A percentile compares a stretch with the other conserved stretches of the same genome.
Conservation (phyloP, 2,113 vertebrate genomes). For the Salvelinus namaycush region DNA sequence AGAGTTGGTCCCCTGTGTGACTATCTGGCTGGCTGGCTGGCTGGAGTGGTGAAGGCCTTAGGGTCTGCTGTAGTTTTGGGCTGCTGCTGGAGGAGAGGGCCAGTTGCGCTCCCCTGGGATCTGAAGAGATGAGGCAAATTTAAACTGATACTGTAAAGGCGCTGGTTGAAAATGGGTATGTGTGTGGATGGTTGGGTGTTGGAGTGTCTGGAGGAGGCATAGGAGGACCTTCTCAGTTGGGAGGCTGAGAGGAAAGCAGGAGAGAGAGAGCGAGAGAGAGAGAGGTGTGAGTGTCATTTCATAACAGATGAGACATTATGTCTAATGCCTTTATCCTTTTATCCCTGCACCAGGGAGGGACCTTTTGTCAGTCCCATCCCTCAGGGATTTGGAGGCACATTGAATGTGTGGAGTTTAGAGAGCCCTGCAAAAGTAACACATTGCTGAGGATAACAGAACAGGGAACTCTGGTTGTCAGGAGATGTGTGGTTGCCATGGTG, state of each 20-base stretch:
- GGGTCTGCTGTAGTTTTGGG: slow-evolving; percentile 11
- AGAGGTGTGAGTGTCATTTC: background rate
- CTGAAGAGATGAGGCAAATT: no score
- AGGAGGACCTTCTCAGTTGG: background rate
- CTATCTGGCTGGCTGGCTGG: background rate
- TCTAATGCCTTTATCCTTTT: slow-evolving; percentile 1
- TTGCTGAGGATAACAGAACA: background rate
- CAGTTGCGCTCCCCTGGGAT: background rate
- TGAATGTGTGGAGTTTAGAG: slow-evolving; percentile 13
- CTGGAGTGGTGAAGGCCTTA: slow-evolving; percentile 1
- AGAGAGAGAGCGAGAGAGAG: background rate
- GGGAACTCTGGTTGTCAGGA: background rate
- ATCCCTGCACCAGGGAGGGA: background rate
- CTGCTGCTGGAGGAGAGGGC: background rate
- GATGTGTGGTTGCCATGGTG: slow-evolving; percentile 26
- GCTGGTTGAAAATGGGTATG: no score
- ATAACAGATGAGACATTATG: slow-evolving; percentile 1
- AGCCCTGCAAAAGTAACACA: slow-evolving; percentile 8
- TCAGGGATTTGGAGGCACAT: background rate
- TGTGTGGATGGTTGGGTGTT: background rate
- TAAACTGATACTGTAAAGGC: no score
- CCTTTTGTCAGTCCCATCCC: background rate
- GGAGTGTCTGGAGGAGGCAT: slow-evolving; percentile 7
- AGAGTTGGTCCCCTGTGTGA: background rate
- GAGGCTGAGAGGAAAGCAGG: background rate